These are phyloP conservation scores for Erpobdella octoculata DNA, from an alignment of 2,888 invertebrate species.

Conservation along the genomic window DNA sequence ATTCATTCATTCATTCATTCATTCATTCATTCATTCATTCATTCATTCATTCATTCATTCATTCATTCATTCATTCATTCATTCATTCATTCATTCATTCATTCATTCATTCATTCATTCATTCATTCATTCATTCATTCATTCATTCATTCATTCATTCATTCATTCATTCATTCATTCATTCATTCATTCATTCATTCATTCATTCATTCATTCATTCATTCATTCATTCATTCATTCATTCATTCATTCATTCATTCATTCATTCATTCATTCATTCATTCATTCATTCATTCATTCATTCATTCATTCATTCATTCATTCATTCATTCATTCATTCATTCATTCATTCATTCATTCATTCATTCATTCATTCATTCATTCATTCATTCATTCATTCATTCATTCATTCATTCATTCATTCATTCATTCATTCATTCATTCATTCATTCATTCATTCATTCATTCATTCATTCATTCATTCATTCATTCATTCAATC, in stretches of 20 bases:
- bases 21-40: not conserved
- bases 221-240: not conserved
- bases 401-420: not conserved
- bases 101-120: not conserved
- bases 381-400: slow-evolving; percentile 1
- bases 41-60: not conserved
- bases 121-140: not conserved
- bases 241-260: not conserved
- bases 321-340: not conserved
- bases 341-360: not conserved
- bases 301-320: not conserved
- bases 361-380: not conserved
- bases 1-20: not conserved
- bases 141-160: not conserved
- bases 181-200: not conserved
- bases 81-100: not conserved
- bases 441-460: not conserved
- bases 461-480: not conserved
- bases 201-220: not conserved
- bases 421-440: not conserved
- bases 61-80: not conserved
- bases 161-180: not conserved
- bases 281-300: not conserved
- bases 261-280: not conserved
- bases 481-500: no score